Conservation (phyloP, 1,140 invertebrate genomes). For the Drosophila willistoni region DNA sequence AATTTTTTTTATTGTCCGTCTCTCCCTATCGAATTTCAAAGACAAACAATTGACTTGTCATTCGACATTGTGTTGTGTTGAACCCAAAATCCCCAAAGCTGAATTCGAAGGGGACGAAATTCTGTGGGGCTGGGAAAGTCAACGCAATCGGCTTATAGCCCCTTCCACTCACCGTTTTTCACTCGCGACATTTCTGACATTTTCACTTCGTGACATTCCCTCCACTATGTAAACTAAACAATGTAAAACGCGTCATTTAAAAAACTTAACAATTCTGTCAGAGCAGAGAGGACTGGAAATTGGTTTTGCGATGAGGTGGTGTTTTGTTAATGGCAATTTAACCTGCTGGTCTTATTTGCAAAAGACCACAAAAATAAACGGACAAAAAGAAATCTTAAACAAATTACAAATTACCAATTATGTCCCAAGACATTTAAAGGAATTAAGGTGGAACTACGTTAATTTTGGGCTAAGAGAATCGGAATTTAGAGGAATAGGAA, state of each 20-base stretch:
- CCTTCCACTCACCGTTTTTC: slow-evolving; percentile 48
- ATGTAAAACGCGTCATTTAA: too few relatives aligned
- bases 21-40: slow-evolving; percentile 42
- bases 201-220: too few relatives aligned
- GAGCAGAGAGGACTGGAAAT: not conserved
- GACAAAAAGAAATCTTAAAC: not conserved
- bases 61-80: slow-evolving; percentile 64
- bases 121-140: slow-evolving; percentile 52
- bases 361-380: too few relatives aligned
- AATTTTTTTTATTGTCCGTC: slow-evolving; percentile 17
- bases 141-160: slow-evolving; percentile 74
- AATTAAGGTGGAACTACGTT: too few relatives aligned
- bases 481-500: too few relatives aligned
- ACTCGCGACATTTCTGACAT: slow-evolving; percentile 62
- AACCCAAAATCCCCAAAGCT: slow-evolving; percentile 39
- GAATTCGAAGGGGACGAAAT: slow-evolving; percentile 32
- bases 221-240: too few relatives aligned
- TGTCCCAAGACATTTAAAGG: too few relatives aligned
- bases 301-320: not conserved
- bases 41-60: slow-evolving; percentile 78
- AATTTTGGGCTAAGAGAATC: too few relatives aligned
- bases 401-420: too few relatives aligned
- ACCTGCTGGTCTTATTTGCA: not conserved
- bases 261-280: slow-evolving; percentile 38
- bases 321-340: not conserved